A percentile compares a stretch with the other conserved stretches of the same genome.
Conservation (phyloP, 2,888 invertebrate species). For the Sesamia inferens region DNA sequence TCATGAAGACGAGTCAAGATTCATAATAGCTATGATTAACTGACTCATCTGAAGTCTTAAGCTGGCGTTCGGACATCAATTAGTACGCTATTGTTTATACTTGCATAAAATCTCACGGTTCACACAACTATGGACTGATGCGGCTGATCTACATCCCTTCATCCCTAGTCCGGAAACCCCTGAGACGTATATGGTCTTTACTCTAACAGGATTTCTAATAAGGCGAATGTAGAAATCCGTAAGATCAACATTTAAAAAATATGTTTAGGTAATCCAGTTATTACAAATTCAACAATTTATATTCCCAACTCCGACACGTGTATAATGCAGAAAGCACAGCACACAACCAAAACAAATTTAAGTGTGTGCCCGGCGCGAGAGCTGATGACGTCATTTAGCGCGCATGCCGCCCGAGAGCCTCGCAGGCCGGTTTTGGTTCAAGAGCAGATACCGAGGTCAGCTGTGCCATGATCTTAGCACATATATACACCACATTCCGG, state of each 20-base stretch:
- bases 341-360: conserved; percentile 54
- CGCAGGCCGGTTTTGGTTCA: conserved; percentile 82
- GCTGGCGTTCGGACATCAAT: conserved; percentile 6
- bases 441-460: conserved; percentile 80
- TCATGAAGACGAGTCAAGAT: conserved; percentile 5
- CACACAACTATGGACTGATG: not conserved
- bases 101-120: not conserved
- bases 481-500: conserved; percentile 56
- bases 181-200: not conserved
- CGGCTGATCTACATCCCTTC: no score
- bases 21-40: not conserved
- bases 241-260: no score
- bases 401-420: conserved; percentile 61
- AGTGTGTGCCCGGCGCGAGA: conserved; percentile 59
- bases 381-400: conserved; percentile 72
- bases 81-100: not conserved
- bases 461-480: conserved; percentile 61
- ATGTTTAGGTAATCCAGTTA: no score
- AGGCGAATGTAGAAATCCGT: not conserved
- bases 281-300: not conserved
- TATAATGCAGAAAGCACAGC: conserved; percentile 36
- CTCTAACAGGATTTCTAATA: not conserved
- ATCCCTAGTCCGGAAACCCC: no score
- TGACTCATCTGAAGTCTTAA: not conserved
- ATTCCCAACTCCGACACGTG: not conserved